Evolutionary conservation across 30 jellyfish, hydroid and myxozoan species (phyloP), one percentile per base, ranked within the genome.

Genomic region (Rhopilema esculentum): DNA sequence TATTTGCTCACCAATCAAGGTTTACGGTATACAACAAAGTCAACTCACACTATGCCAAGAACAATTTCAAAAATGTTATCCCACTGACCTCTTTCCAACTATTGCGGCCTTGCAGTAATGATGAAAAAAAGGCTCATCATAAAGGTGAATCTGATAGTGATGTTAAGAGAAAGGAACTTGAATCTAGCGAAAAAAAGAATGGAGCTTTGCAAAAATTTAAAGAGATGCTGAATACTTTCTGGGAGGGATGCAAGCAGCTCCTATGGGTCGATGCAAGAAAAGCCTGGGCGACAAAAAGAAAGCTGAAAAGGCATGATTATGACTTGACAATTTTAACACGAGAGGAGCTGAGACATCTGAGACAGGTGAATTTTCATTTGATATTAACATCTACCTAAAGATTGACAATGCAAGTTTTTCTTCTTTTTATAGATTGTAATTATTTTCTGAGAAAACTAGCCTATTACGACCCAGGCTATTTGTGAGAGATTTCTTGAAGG

Each of bases 341-440:
- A 50, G 97, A 87, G 72, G 98, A 92, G 57, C 89, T 92, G 28
- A 66, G 92, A 23, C 98, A 92, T 26, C 82, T 92, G 95, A 82
- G 92, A 86, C 97, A 92, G 95, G 98, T 92, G 52, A 48, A 9
- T 4, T 7, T 65, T 19, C 23, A 9, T 6, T 40, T 40, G 57
- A 40, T 40, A 40, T 6, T 40, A 2, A 40, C 57, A 40, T 2
- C 57, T 40, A n/a, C n/a, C n/a, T n/a, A n/a, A n/a, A n/a, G n/a
- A n/a, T n/a, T n/a, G n/a, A n/a, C n/a, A n/a, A n/a, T n/a, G n/a
- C n/a, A n/a, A n/a, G n/a, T n/a, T n/a, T n/a, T n/a, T n/a, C n/a
- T n/a, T n/a, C n/a, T n/a, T n/a, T n/a, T n/a, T n/a, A n/a, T n/a
- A n/a, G n/a, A n/a, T n/a, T n/a, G n/a, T n/a, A n/a, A n/a, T n/a